Evolutionary conservation across 2,888 invertebrate species (phyloP), one percentile per base, ranked within the genome.

Genomic region (Unio delphinus): DNA sequence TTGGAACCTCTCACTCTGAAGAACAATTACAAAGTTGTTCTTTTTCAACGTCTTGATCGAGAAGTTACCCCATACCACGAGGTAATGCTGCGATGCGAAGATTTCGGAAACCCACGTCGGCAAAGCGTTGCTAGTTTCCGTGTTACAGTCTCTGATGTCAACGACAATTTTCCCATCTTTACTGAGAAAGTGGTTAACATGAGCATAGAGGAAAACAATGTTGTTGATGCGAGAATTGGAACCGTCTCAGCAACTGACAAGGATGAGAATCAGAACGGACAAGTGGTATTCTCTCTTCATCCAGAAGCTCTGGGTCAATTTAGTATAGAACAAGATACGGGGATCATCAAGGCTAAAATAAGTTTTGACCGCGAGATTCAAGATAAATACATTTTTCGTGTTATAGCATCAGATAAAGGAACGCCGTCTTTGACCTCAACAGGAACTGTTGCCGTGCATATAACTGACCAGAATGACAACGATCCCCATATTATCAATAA

Each of bases 121-220:
- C 70, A 79, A 7, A 81, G 83, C 28, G 59, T 65, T 6, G 80
- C 82, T 20, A 75, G 73, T 64, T 80, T 88, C 61, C 66, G 75
- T 17, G 80, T 89, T 18, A 74, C 78, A 61, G 81, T 89, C 7
- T 67, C 72, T 8, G 89, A 89, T 73, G 75, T 80, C 57, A 89
- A 89, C 74, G 89, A 89, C 75, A 83, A 88, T 72, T 64, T 72
- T 4, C 89, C 89, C 0, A 63, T 77, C 26, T 88, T 88, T 70
- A 73, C 74, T 4, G 72, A 80, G 60, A 54, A 73, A 7, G 71
- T 80, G 28, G 86, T 86, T 69, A 66, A 73, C 28, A 80, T 78
- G 8, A 78, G 78, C 65, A 67, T 89, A 17, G 73, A 76, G 4
- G 88, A 89, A 70, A 86, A 87, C 71, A 87, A 85, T 68, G 56